These are phyloP conservation scores for Prenolepis imparis DNA, from an alignment of 2,888 invertebrate genomes.

Conservation along the genomic window DNA sequence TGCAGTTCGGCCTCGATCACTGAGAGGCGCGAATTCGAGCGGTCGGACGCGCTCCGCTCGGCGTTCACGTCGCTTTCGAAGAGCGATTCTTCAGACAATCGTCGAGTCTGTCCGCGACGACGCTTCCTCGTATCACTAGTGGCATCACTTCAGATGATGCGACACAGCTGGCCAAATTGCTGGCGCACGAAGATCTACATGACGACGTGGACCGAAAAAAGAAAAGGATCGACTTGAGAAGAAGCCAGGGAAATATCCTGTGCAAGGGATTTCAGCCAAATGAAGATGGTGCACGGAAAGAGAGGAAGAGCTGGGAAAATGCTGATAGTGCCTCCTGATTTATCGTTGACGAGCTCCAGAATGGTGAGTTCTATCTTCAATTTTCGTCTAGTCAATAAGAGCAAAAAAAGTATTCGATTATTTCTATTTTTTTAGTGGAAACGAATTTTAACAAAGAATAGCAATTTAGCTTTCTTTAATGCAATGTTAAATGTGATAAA, in stretches of 20 bases:
- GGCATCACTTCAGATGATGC: not conserved
- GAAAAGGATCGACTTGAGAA: too few species aligned
- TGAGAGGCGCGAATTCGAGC: constrained; percentile 79
- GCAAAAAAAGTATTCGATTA: not conserved
- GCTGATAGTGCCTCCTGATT: constrained; percentile 15
- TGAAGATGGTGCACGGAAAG: not conserved
- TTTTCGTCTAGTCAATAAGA: not conserved
- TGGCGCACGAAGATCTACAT: not conserved
- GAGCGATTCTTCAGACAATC: constrained; percentile 52
- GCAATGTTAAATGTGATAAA: not conserved
- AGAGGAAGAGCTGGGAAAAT: not conserved
- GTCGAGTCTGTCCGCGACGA: constrained; percentile 11
- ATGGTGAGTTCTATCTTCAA: constrained; percentile 5
- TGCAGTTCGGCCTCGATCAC: constrained; percentile 85
- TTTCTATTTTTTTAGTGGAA: not conserved
- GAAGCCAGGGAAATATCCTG: not conserved
- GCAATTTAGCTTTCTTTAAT: not conserved
- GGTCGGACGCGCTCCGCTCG: constrained; percentile 55
- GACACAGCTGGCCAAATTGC: constrained; percentile 2
- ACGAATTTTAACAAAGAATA: not conserved
- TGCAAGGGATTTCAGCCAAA: not conserved
- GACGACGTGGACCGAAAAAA: constrained; percentile 3
- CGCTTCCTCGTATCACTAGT: not conserved
- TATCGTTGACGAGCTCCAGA: not conserved
- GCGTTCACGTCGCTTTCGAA: not conserved